Evolutionary conservation across 2,113 vertebrate species (phyloP).

Genomic region (Catharus bicknelli): DNA sequence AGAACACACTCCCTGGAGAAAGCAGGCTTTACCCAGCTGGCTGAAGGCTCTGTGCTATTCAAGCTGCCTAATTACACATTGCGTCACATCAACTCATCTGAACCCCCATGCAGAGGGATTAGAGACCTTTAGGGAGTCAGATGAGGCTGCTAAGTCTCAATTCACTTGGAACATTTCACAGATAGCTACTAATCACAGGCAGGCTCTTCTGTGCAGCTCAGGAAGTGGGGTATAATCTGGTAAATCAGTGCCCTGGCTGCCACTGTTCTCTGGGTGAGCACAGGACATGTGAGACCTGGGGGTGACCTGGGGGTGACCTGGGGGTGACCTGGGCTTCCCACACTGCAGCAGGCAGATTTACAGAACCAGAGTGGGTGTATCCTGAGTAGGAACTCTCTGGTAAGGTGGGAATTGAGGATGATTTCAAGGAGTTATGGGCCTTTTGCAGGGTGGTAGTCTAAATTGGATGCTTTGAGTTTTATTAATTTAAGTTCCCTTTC

Average conservation of each 20-base stretch:
- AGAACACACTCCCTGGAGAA: background rate
- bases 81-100: constrained; percentile 18
- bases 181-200: constrained; percentile 45
- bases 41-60: background rate
- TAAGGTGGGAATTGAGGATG: background rate
- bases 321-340: background rate
- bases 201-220: background rate
- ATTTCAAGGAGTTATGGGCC: background rate
- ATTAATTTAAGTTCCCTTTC: background rate
- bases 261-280: background rate
- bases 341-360: background rate
- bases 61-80: constrained; percentile 36
- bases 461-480: background rate
- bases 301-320: background rate
- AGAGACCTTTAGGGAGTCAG: background rate
- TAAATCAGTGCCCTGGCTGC: background rate
- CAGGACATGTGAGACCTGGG: background rate
- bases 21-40: background rate
- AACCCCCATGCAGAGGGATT: background rate
- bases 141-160: constrained; percentile 31
- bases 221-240: background rate
- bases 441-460: background rate
- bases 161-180: constrained; percentile 34
- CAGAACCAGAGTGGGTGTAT: background rate
- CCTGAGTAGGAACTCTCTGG: background rate